These are phyloP conservation scores for Condylura cristata DNA, from an alignment of 2,113 vertebrate species.

Conservation along the genomic window DNA sequence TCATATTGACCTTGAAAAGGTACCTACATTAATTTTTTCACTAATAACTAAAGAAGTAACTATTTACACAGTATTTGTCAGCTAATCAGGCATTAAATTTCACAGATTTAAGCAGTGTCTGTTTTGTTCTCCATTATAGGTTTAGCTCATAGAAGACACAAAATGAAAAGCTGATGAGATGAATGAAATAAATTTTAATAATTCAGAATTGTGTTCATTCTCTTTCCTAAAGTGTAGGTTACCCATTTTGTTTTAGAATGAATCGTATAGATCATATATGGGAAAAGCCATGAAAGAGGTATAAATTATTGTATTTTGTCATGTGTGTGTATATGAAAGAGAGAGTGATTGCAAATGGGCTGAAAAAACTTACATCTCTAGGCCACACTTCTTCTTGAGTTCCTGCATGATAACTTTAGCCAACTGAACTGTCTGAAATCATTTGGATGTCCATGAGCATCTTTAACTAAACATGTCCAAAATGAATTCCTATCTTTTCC, in stretches of 20 bases:
- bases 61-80: not conserved
- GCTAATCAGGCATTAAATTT: not conserved
- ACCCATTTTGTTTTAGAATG: not conserved
- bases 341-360: no score
- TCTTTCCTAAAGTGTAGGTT: not conserved
- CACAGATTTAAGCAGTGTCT: not conserved
- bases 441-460: not conserved
- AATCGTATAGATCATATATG: not conserved
- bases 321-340: no score
- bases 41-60: not conserved
- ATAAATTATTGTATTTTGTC: not conserved
- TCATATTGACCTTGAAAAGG: not conserved
- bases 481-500: not conserved
- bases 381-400: not conserved
- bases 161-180: not conserved
- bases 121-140: not conserved
- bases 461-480: not conserved
- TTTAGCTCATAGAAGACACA: not conserved
- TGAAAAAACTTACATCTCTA: not conserved
- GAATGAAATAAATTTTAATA: not conserved
- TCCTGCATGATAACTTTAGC: no score
- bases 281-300: not conserved
- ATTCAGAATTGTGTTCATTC: not conserved
- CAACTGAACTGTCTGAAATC: not conserved
- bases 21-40: not conserved